Percentiles rank a stretch among this genome's conserved stretches.
Conservation (phyloP, 2,797 vertebrate species). For the Pantherophis alleghaniensis region DNA sequence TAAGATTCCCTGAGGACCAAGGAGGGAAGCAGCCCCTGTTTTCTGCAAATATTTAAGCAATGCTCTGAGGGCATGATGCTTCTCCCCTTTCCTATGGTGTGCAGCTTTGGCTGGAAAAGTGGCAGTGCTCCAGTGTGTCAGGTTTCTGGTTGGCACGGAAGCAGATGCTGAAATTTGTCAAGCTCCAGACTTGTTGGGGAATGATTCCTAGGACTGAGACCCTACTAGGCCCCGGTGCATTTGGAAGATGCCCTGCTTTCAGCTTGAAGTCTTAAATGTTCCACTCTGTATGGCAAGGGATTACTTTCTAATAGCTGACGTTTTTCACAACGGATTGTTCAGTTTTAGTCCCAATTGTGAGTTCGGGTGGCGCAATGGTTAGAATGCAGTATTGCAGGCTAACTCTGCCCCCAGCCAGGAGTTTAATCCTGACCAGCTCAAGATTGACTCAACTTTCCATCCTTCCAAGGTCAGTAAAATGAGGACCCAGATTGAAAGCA, state of each 20-base stretch:
- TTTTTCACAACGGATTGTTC: neutral
- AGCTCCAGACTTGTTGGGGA: neutral
- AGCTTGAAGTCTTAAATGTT: neutral
- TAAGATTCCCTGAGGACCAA: neutral
- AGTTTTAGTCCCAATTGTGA: neutral
- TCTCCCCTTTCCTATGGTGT: neutral
- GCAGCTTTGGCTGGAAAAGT: neutral
- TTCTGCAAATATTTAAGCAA: neutral
- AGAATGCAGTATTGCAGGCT: neutral
- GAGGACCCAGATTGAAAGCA: neutral
- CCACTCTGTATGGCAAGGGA: neutral
- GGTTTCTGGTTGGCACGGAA: neutral
- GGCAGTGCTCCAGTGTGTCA: neutral
- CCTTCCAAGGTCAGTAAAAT: neutral
- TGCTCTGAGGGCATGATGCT: neutral
- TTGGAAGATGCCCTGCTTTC: neutral
- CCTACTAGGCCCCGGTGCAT: neutral
- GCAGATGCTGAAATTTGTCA: neutral
- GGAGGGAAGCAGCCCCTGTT: neutral
- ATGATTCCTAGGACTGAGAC: neutral
- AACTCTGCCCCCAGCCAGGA: neutral
- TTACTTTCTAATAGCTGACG: neutral
- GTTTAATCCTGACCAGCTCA: neutral
- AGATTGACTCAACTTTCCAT: neutral
- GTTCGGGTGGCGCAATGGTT: neutral